Base-by-base conservation (phyloP, 2,888 invertebrate species). In the Phanerotoma sp. region DNA sequence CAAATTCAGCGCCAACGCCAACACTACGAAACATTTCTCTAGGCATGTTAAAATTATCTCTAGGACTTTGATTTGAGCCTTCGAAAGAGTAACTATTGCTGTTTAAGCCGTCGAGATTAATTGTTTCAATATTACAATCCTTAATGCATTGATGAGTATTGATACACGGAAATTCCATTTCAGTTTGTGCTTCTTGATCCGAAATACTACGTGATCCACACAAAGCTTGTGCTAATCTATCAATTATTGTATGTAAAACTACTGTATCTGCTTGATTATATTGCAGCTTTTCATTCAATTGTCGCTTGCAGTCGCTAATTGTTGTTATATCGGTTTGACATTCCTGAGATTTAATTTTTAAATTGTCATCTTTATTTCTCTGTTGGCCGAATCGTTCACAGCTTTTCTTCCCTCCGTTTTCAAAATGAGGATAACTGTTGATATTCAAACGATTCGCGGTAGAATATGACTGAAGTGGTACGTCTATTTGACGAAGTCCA, bases 1-100 rank as follows among this genome's bases (percentile, higher is more conserved):
- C 67, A 45, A 69, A 72, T 52, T 75, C 75, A 4, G 75, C 75
- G 5, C 75, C 74, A 7, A 75, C 75, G 5, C 75, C 75, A 11
- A 75, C 75, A 44, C 75, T 75, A 48, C 75, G 67, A 47, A 65
- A 70, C 55, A 69, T 67, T 52, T 69, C 72, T 11, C 66, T 67
- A 6, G 72, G 62, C 25, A 70, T 62, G 38, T 61, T 60, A 57
- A 68, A 69, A 62, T 67, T 66, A 0, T 68, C 67, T 25, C 66
- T 63, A 1, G 67, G 62, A 54, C 70, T 69, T 15, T 62, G 65
- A 41, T 69, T 69, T 28, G 66, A 69, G 40, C 69, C 66, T 20
- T 71, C 69, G 2, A 35, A 52, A 0, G 68, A 72, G n/a, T 64
- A 49, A 54, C 62, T 67, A 28, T 64, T 62, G 16, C 65, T 66